Conservation (phyloP, 2,113 vertebrate species). For the Strigops habroptila region DNA sequence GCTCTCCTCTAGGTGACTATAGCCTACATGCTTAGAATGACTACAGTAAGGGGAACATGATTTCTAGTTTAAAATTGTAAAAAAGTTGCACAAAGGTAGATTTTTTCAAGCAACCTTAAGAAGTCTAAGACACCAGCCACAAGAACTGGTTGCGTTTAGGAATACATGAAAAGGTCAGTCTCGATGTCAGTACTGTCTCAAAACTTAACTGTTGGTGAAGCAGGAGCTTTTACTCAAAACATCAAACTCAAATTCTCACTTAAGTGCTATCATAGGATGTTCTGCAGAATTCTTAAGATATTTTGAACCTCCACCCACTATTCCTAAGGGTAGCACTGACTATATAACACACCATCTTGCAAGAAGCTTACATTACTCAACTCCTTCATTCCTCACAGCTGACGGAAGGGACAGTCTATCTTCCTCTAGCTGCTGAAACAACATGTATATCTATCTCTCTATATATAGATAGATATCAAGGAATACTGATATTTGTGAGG, state of each 20-base stretch:
- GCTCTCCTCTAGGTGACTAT: not conserved
- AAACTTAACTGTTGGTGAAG: not conserved
- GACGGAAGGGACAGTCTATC: not conserved
- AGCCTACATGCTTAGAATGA: not conserved
- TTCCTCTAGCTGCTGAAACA: not conserved
- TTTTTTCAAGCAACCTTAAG: not conserved
- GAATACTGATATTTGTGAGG: not conserved
- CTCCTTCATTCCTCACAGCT: not conserved
- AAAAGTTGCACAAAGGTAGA: not conserved
- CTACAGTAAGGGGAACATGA: rapidly evolving
- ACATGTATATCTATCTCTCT: rapidly evolving
- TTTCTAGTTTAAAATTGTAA: not conserved
- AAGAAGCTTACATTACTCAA: not conserved
- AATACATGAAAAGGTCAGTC: not conserved
- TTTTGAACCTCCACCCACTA: not conserved
- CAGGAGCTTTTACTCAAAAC: not conserved
- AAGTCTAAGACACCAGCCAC: not conserved
- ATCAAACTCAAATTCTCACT: not conserved
- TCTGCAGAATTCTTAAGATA: not conserved
- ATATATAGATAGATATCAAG: not conserved
- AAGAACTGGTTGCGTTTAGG: not conserved
- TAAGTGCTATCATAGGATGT: not conserved
- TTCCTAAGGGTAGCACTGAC: not conserved
- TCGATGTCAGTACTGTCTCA: not conserved
- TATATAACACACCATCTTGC: not conserved